Evolutionary conservation across 1,140 invertebrate species (phyloP).

Genomic region (Aphelinus atriplicis): DNA sequence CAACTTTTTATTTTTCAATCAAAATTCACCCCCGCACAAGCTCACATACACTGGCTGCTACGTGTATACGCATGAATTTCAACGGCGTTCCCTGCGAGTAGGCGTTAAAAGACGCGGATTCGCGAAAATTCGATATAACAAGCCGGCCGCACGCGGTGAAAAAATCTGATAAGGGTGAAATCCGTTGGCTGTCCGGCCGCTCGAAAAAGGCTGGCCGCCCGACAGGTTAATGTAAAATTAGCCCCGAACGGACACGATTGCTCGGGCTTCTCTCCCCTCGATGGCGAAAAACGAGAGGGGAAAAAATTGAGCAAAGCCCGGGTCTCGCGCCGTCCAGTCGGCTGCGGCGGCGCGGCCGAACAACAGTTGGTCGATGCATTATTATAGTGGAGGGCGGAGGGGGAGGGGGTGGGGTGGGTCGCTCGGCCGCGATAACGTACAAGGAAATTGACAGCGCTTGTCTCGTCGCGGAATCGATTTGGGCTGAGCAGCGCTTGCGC

Average conservation of each 20-base stretch:
- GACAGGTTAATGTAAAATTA: slow-evolving; percentile 31
- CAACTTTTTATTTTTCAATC: no score
- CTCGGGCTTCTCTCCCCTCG: no score
- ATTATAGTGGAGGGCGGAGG: neutral
- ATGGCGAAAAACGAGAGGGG: neutral
- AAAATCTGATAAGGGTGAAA: no score
- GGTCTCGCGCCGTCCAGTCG: neutral
- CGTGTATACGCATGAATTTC: no score
- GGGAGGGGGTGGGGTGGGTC: neutral
- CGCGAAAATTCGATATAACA: no score
- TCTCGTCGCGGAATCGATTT: slow-evolving; percentile 17
- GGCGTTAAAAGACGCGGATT: no score
- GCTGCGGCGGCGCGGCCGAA: neutral
- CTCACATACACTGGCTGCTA: no score
- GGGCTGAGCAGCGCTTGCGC: neutral
- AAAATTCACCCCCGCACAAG: no score
- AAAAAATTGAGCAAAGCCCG: slow-evolving; percentile 1
- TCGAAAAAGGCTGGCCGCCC: no score
- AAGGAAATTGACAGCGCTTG: slow-evolving; percentile 37
- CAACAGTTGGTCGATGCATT: slow-evolving; percentile 36
- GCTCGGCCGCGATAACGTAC: neutral
- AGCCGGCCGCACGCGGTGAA: no score
- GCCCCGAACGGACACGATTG: neutral
- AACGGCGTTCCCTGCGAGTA: no score
- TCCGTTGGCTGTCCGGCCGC: no score